Percentiles rank a stretch among this genome's conserved stretches.
Conservation (phyloP, 1,140 invertebrate species). For the Drosophila lacteicornis region DNA sequence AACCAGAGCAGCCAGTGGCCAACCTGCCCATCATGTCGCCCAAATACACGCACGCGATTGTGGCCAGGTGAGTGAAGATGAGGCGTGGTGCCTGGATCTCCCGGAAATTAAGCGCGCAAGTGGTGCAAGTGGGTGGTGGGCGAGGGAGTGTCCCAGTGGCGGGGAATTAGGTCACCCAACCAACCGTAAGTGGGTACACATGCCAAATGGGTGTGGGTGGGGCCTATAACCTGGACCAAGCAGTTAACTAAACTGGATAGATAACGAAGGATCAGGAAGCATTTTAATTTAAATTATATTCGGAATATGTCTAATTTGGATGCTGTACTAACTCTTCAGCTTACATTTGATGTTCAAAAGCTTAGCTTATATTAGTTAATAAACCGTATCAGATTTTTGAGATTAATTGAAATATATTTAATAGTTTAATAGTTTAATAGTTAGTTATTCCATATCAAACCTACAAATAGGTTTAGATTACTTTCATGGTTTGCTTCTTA, state of each 20-base stretch:
- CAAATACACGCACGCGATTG: slow-evolving; percentile 78
- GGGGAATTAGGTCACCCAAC: slow-evolving; percentile 31
- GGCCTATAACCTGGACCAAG: neutral
- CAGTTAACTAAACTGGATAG: neutral
- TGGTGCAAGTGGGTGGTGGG: slow-evolving; percentile 5
- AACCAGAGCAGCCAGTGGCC: slow-evolving; percentile 23
- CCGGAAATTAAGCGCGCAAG: slow-evolving; percentile 1
- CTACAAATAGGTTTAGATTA: neutral
- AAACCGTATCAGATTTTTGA: neutral
- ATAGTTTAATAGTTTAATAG: too few relatives aligned
- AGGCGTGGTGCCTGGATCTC: neutral
- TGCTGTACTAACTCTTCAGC: too few relatives aligned
- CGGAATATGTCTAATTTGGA: neutral
- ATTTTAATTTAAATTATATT: neutral
- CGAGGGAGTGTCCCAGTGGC: slow-evolving; percentile 24
- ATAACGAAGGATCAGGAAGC: neutral
- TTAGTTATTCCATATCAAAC: neutral
- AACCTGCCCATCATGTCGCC: slow-evolving; percentile 58
- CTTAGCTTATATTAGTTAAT: too few relatives aligned
- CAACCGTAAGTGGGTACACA: slow-evolving; percentile 31
- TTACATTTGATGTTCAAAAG: neutral
- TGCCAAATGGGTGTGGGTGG: slow-evolving; percentile 28
- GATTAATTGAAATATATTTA: neutral
- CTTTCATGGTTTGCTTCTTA: neutral
- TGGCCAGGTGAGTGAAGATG: slow-evolving; percentile 63